A percentile compares a stretch with the other conserved stretches of the same genome.
phyloP scores from a whole-genome alignment of 2,113 vertebrate genomes.

The Sphyrna mokarran region DNA sequence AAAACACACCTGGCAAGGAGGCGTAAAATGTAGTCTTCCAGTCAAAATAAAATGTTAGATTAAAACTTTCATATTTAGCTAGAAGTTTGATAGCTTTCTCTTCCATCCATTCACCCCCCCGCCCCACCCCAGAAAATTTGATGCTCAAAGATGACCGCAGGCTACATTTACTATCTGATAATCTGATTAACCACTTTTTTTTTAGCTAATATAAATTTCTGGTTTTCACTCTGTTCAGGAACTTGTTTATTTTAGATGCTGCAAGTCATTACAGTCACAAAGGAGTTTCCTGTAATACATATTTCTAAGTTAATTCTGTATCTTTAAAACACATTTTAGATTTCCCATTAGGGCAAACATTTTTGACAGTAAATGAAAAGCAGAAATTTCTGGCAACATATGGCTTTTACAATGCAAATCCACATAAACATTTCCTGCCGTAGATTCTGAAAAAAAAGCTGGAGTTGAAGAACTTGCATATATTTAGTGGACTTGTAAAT shows the following conservation, averaged over 20 bases:
- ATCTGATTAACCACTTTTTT: background rate
- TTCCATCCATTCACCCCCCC: background rate
- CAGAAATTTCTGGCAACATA: background rate
- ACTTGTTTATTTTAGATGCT: background rate
- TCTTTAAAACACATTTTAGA: background rate
- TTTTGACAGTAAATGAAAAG: conserved; percentile 12
- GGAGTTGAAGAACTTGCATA: background rate
- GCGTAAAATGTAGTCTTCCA: background rate
- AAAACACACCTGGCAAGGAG: too few species aligned
- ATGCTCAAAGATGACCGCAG: background rate
- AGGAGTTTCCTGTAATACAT: background rate
- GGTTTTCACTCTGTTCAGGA: background rate
- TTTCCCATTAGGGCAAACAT: background rate
- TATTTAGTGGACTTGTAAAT: background rate
- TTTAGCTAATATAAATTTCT: background rate
- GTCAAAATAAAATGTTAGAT: background rate
- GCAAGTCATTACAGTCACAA: background rate
- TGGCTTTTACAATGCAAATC: background rate
- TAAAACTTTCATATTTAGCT: background rate
- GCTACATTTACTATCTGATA: background rate
- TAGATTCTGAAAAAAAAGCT: background rate
- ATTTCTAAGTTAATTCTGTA: background rate
- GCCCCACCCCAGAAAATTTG: background rate
- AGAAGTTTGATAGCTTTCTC: background rate
- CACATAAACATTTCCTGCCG: background rate